Evolutionary conservation across 2,888 invertebrate genomes (phyloP).

Genomic region (Parnassius mnemosyne): DNA sequence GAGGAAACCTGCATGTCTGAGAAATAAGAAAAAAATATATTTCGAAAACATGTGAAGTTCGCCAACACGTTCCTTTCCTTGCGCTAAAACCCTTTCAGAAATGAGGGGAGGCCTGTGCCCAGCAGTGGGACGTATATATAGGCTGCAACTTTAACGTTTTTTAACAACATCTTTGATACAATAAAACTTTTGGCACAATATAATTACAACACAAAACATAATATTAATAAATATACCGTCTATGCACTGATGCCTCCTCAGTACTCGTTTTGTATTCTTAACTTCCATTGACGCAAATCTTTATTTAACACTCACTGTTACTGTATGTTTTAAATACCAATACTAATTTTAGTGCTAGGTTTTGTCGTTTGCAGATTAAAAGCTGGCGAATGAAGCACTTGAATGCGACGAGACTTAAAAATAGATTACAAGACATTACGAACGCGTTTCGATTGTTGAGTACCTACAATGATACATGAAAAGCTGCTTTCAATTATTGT

Average conservation of each 20-base stretch:
- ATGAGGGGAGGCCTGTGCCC: no score
- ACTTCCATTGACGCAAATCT: constrained; percentile 14
- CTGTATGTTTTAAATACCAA: constrained; percentile 6
- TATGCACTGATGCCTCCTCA: constrained; percentile 32
- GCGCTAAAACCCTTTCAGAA: no score
- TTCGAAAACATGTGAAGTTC: no score
- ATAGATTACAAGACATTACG: constrained; percentile 19
- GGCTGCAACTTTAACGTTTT: no score
- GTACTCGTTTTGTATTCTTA: constrained; percentile 29
- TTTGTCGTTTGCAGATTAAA: constrained; percentile 13
- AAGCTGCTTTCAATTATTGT: no score
- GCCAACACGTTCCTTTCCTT: no score
- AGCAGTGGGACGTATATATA: no score
- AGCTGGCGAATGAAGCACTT: background rate
- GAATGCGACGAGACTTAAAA: constrained; percentile 9
- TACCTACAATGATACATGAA: background rate
- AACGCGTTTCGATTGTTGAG: constrained; percentile 10
- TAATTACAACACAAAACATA: constrained; percentile 2
- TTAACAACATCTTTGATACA: no score
- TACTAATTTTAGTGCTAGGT: constrained; percentile 13
- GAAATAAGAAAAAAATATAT: no score
- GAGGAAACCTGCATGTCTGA: no score
- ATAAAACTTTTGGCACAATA: no score
- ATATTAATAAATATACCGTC: constrained; percentile 29
- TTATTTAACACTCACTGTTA: constrained; percentile 15